Evolutionary conservation across 2,113 vertebrate species (phyloP).

Genomic region (Tichodroma muraria): DNA sequence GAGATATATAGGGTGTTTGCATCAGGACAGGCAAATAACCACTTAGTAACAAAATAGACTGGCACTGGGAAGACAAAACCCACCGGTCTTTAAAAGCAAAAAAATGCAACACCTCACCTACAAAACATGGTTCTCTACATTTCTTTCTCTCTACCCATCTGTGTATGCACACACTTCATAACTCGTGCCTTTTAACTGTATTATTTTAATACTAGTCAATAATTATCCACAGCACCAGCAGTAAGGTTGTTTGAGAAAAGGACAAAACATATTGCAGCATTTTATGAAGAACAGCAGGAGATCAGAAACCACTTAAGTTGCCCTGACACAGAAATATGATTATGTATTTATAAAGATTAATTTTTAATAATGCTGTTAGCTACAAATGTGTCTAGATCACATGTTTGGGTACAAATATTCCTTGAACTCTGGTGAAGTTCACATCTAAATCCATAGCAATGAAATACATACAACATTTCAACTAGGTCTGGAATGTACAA

Average conservation of each 20-base stretch:
- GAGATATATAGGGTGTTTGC: not conserved
- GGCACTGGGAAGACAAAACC: not conserved
- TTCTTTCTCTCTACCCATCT: not conserved
- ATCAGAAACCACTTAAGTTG: not conserved
- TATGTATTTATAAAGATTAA: conserved; percentile 51
- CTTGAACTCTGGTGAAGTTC: conserved; percentile 18
- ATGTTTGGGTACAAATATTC: not conserved
- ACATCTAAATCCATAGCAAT: not conserved
- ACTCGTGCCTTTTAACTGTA: not conserved
- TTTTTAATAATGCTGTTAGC: conserved; percentile 46
- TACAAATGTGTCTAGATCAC: not conserved
- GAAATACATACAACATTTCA: not conserved
- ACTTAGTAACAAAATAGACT: not conserved
- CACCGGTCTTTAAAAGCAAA: not conserved
- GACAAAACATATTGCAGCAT: not conserved
- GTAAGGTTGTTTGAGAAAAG: not conserved
- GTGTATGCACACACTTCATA: not conserved
- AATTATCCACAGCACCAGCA: not conserved
- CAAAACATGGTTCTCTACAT: not conserved
- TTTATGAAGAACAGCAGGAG: conserved; percentile 20
- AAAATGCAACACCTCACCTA: not conserved
- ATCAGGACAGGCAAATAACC: not conserved
- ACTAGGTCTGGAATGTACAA: not conserved
- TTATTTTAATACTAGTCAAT: not conserved
- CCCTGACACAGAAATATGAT: not conserved